phyloP scores from a whole-genome alignment of 2,113 vertebrate species.

The Mesitornis unicolor region DNA sequence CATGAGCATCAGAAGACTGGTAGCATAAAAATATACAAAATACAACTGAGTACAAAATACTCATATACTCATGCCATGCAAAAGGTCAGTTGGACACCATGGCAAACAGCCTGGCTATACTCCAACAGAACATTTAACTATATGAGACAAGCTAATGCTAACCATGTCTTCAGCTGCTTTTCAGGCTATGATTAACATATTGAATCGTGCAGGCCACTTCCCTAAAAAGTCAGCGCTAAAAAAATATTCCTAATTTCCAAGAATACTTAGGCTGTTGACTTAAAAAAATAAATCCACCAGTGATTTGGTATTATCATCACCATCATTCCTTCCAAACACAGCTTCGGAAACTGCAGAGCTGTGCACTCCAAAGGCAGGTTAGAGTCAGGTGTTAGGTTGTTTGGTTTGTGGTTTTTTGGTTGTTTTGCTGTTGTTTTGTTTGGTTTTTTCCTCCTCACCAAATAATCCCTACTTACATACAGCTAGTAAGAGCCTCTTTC shows the following conservation, averaged over 20 bases:
- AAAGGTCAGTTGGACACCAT: neutral
- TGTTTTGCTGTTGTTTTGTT: neutral
- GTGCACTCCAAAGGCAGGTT: neutral
- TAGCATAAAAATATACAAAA: neutral
- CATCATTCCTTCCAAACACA: neutral
- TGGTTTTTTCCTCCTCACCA: neutral
- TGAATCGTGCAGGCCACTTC: neutral
- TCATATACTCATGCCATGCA: neutral
- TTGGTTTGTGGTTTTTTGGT: neutral
- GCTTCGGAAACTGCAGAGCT: neutral
- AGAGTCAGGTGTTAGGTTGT: neutral
- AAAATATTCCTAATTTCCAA: neutral
- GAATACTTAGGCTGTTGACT: neutral
- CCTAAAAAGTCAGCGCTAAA: rapidly evolving
- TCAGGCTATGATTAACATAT: neutral
- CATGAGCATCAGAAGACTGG: neutral
- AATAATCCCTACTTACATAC: neutral
- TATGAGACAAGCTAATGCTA: neutral
- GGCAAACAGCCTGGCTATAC: neutral
- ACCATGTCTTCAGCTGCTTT: neutral
- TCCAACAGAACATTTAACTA: neutral
- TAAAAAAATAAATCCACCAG: neutral
- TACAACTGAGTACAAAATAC: neutral
- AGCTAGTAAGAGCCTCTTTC: neutral
- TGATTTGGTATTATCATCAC: neutral